A percentile compares a stretch with the other conserved stretches of the same genome.
Evolutionary conservation across 2,113 vertebrate genomes (phyloP).

Genomic region (Vulpes vulpes): DNA sequence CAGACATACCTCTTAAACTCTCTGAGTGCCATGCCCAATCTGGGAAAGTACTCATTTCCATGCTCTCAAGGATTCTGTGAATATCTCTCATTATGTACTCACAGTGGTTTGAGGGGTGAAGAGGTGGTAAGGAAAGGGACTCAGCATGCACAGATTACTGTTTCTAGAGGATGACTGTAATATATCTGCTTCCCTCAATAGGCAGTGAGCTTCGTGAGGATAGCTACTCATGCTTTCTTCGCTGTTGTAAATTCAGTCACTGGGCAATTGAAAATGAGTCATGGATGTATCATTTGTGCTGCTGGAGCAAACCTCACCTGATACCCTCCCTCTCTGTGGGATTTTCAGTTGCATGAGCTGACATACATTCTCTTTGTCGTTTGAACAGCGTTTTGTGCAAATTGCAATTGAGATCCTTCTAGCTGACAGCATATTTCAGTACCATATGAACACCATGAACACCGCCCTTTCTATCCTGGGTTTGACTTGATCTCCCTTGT

Average conservation of each 20-base stretch:
- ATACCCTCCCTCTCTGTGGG: background rate
- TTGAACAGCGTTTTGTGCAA: background rate
- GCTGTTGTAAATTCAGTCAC: background rate
- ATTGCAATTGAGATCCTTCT: background rate
- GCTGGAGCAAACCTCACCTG: background rate
- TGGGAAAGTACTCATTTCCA: background rate
- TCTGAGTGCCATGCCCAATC: background rate
- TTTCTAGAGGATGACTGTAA: background rate
- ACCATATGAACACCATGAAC: background rate
- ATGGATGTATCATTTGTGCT: background rate
- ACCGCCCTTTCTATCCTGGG: fast-evolving
- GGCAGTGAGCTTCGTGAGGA: background rate
- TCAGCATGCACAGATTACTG: background rate
- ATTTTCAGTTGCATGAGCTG: background rate
- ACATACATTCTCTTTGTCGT: background rate
- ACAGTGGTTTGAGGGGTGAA: background rate
- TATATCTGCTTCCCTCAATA: background rate
- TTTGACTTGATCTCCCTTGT: background rate
- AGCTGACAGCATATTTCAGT: background rate
- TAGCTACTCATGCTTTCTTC: background rate
- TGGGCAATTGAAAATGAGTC: background rate
- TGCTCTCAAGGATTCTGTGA: background rate
- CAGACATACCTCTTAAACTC: background rate
- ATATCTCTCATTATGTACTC: background rate
- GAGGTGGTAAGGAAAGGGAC: background rate